Evolutionary conservation across 2,113 vertebrate genomes (phyloP).

Genomic region (Phyllopteryx taeniolatus): DNA sequence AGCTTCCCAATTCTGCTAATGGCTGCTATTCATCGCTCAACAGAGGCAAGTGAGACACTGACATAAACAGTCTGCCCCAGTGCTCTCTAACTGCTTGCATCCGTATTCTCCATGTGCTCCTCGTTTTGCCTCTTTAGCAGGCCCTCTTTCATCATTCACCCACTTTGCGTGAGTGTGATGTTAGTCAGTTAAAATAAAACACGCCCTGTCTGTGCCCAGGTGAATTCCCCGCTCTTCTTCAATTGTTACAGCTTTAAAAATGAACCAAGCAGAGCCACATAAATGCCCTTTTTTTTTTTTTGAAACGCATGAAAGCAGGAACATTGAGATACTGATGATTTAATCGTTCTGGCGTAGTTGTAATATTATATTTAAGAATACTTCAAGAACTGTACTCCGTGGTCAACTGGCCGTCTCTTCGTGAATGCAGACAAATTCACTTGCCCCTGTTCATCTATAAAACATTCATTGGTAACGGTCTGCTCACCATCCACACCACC

Average conservation of each 20-base stretch:
- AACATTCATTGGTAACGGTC: too few relatives aligned
- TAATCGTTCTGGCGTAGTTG: neutral
- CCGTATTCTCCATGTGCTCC: constrained; percentile 9
- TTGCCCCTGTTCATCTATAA: too few relatives aligned
- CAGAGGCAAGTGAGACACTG: constrained; percentile 19
- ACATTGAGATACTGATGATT: neutral
- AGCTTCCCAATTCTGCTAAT: constrained; percentile 44
- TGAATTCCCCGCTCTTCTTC: neutral
- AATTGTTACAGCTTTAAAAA: neutral
- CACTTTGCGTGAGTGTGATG: neutral
- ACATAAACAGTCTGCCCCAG: constrained; percentile 16
- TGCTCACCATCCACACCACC: too few relatives aligned
- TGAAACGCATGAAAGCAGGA: neutral
- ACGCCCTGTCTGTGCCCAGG: neutral
- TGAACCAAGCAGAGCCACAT: neutral
- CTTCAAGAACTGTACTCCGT: too few relatives aligned
- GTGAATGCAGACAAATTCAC: too few relatives aligned
- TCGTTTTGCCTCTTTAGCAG: constrained; percentile 8
- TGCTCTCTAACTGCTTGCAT: constrained; percentile 21
- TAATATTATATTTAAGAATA: neutral
- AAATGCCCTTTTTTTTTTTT: neutral
- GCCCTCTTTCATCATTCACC: constrained; percentile 10
- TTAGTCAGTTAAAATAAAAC: constrained; percentile 5
- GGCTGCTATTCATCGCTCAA: constrained; percentile 52
- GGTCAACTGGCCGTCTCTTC: too few relatives aligned